These are phyloP conservation scores for Drosophila sechellia DNA, from an alignment of 1,140 invertebrate genomes.

Conservation along the genomic window DNA sequence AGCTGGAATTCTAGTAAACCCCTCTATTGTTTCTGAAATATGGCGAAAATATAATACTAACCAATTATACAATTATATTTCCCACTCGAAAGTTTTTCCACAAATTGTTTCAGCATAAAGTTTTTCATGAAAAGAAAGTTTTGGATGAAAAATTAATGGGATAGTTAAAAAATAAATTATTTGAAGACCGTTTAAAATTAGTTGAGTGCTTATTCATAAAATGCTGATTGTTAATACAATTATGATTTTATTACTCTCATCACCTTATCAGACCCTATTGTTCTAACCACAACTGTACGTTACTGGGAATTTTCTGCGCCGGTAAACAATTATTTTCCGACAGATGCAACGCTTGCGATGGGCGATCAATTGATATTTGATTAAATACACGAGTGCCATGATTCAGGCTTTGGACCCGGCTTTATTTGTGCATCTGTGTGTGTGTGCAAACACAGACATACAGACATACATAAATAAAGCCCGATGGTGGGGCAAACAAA, in stretches of 20 bases:
- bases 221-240: too few relatives aligned
- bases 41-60: neutral
- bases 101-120: neutral
- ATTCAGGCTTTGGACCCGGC: slow-evolving; percentile 36
- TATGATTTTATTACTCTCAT: too few relatives aligned
- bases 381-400: slow-evolving; percentile 51
- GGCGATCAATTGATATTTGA: slow-evolving; percentile 70
- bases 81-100: neutral
- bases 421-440: slow-evolving; percentile 22
- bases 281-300: neutral
- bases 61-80: slow-evolving; percentile 6
- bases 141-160: neutral
- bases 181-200: too few relatives aligned
- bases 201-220: too few relatives aligned
- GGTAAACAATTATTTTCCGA: slow-evolving; percentile 42
- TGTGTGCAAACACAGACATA: neutral
- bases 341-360: slow-evolving; percentile 17
- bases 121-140: neutral
- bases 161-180: too few relatives aligned
- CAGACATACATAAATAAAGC: slow-evolving; percentile 2
- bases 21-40: slow-evolving; percentile 2
- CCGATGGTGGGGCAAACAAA: slow-evolving; percentile 22
- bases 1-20: neutral
- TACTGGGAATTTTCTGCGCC: neutral
- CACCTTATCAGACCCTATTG: neutral